Base-by-base conservation (phyloP, 2,113 vertebrate genomes). In the Protobothrops mucrosquamatus region DNA sequence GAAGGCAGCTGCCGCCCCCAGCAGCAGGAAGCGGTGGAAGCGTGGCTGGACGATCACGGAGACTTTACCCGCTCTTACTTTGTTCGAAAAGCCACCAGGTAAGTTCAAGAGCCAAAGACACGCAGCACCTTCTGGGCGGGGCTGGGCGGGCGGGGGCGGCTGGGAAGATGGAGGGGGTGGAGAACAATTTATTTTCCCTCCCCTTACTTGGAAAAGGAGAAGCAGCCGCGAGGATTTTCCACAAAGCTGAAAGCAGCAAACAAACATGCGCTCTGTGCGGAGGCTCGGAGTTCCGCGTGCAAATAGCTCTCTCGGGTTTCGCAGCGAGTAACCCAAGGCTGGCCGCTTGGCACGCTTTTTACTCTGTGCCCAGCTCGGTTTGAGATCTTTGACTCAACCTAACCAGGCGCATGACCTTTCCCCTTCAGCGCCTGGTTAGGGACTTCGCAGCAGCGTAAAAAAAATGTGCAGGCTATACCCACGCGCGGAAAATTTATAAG, bases 1-100 rank as follows among this genome's bases (percentile, higher is more conserved):
- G 98, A 98, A 97, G 96, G 93, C 92, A 95, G 96, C 96, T 91
- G 94, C 93, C 95, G 91, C 64, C 95, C 94, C 5, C 1, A 52
- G 89, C 94, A 86, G 91, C 97, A 98, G 86, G 97, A 96, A 93
- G 98, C 98, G 95, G 98, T 98, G 96, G 99, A 99, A 98, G 99
- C 99, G 94, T 99, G 99, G 99, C 98, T 99, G 97, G 99, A 99
- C 94, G 99, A 99, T 91, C 98, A 99, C 98, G 23, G 96, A 95
- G 98, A 99, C 95, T 99, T 99, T 59, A 95, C 98, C 54, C 98
- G 96, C 96, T 98, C 98, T 34, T 99, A 99, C 98, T 99, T 99
- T 96, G 97, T 98, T 54, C 97, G 98, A 94, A 99, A 99, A 97
- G 99, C 98, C 11, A 98, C 98, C 48, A 98, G 99, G 99, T 99